Base-by-base conservation (phyloP, 2,888 invertebrate species). In the Sisyra terminalis region DNA sequence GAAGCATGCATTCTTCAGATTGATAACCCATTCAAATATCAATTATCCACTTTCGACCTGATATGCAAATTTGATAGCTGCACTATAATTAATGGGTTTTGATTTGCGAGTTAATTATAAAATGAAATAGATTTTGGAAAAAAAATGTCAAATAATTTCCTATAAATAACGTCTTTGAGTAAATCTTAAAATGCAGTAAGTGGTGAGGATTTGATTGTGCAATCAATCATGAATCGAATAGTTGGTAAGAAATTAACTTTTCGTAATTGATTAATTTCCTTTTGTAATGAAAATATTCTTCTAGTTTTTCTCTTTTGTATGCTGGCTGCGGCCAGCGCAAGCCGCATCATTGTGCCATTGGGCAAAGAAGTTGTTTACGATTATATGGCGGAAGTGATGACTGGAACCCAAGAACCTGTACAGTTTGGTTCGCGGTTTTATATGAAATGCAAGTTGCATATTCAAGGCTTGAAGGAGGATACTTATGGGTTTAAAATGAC, bases 331-430 rank as follows among this genome's bases (percentile, higher is more conserved):
- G 18, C 9, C 24, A 17, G 24, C 13, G 38, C 38, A 13, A 38
- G 17, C 6, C 8, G 11, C 11, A 24, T 24, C 24, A 36, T 54
- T 3, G 46, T 56, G 29, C 71, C 72, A 38, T 65, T 63, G 55
- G 70, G 64, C 35, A 63, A 70, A 49, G 68, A 69, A 43, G 42
- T 58, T 13, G 49, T 57, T 35, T 66, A 62, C 51, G 53, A 57
- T 29, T 66, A 64, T 47, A 49, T 55, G 40, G 60, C 57, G n/a
- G 52, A 55, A 38, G 53, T 61, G 15, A 58, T 57, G 44, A 53
- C 59, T n/a, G 62, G 59, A 7, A 53, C 57, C 14, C 49, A 57
- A 16, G 48, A 57, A 3, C 63, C 64, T 6, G 46, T 46, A 15
- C 44, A 53, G 0, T 59, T 52, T 40, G 56, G 54, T 3, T 63